A percentile compares a stretch with the other conserved stretches of the same genome.
Evolutionary conservation across 2,797 vertebrate genomes (phyloP).

Genomic region (Rhynchonycteris naso): DNA sequence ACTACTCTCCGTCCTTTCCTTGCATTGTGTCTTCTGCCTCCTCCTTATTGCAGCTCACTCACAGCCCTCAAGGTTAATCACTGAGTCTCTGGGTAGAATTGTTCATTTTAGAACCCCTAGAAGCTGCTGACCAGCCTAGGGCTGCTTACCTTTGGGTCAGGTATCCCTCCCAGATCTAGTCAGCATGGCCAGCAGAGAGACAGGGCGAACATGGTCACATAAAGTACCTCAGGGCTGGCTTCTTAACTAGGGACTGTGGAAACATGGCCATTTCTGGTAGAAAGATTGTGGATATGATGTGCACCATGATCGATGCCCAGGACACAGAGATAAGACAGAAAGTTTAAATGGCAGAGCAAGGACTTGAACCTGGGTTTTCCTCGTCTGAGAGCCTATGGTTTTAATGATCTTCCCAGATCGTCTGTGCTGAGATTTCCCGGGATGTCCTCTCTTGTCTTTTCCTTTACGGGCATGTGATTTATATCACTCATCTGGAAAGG

Average conservation of each 20-base stretch:
- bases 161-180: background rate
- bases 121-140: background rate
- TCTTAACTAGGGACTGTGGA: background rate
- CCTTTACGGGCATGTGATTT: conserved; percentile 35
- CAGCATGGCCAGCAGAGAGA: background rate
- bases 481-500: background rate
- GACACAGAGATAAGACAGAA: background rate
- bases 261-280: background rate
- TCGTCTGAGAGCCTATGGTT: background rate
- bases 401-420: background rate
- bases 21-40: background rate
- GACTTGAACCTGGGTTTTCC: background rate
- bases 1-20: background rate
- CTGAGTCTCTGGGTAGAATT: background rate
- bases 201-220: background rate
- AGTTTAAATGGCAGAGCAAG: background rate
- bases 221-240: background rate
- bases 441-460: background rate
- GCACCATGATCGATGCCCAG: background rate
- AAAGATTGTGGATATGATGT: background rate
- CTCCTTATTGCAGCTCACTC: background rate
- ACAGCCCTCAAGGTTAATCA: background rate
- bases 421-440: background rate
- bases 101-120: background rate
- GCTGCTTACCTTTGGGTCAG: background rate